Conservation (phyloP, 2,888 invertebrate species). For the Drosophila anomelani region DNA sequence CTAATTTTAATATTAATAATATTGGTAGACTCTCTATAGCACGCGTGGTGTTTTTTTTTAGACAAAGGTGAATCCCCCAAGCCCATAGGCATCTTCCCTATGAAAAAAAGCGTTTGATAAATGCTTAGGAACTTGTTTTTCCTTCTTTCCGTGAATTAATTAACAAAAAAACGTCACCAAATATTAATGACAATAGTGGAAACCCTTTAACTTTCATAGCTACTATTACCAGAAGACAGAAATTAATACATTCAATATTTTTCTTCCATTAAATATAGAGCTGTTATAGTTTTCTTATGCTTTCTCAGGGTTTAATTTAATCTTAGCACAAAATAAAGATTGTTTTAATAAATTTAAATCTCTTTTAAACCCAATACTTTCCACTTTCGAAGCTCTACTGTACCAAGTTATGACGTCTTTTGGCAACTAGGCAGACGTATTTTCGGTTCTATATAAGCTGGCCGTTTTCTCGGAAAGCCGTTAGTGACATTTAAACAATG, state of each 20-base stretch:
- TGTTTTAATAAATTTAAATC: too few relatives aligned
- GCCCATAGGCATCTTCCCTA: background rate
- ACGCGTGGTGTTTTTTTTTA: slow-evolving; percentile 16
- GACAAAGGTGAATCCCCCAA: slow-evolving; percentile 27
- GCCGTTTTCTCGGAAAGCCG: slow-evolving; percentile 14
- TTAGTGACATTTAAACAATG: slow-evolving; percentile 32
- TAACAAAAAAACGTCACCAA: slow-evolving; percentile 27
- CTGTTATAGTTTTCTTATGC: background rate
- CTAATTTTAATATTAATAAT: slow-evolving; percentile 7
- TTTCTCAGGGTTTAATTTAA: background rate
- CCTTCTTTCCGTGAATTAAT: slow-evolving; percentile 7
- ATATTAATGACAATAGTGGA: background rate
- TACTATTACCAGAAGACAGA: too few relatives aligned
- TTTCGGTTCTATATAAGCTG: slow-evolving; percentile 37
- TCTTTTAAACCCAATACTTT: too few relatives aligned
- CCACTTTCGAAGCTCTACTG: background rate
- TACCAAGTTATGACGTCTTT: slow-evolving; percentile 15
- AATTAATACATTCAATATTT: background rate
- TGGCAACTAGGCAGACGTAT: background rate
- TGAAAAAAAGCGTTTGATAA: slow-evolving; percentile 16
- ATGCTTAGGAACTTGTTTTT: slow-evolving; percentile 27
- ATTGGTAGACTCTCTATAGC: background rate
- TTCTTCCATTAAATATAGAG: background rate
- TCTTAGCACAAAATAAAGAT: too few relatives aligned
- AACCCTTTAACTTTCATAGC: fast-evolving